A percentile compares a stretch with the other conserved stretches of the same genome.
Conservation (phyloP, 1,140 invertebrate species). For the Acromyrmex charruanus region DNA sequence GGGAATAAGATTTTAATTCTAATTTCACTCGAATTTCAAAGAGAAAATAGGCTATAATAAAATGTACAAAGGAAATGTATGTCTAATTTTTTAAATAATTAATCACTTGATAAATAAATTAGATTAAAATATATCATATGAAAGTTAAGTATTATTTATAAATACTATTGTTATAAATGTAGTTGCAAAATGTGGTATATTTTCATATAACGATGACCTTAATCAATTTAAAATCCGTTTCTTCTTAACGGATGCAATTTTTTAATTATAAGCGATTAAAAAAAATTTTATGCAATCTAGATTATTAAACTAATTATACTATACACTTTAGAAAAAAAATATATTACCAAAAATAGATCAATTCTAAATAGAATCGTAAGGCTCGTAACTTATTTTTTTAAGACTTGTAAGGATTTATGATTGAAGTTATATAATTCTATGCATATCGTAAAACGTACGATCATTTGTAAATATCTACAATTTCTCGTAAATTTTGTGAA, state of each 20-base stretch:
- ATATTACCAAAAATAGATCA: not conserved
- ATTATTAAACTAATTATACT: not conserved
- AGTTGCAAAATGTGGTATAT: not conserved
- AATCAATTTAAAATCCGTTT: not conserved
- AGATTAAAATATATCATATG: not conserved
- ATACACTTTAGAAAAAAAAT: not conserved
- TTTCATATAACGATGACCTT: not conserved
- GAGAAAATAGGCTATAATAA: not conserved
- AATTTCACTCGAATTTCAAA: not conserved
- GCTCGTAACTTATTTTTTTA: no score
- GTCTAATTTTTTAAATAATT: not conserved
- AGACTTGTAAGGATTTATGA: no score
- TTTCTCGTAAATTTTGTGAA: no score
- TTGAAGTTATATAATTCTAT: no score
- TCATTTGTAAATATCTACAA: no score
- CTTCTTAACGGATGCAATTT: not conserved
- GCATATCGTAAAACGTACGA: no score
- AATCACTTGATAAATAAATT: not conserved
- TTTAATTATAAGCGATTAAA: not conserved
- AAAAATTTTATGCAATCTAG: not conserved
- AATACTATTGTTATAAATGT: not conserved
- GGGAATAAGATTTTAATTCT: not conserved
- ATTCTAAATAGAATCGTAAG: no score
- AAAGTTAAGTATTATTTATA: not conserved
- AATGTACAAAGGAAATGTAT: not conserved